Evolutionary conservation across 2,113 vertebrate genomes (phyloP), one percentile per base, ranked within the genome.

Genomic region (Sakesphorus luctuosus): DNA sequence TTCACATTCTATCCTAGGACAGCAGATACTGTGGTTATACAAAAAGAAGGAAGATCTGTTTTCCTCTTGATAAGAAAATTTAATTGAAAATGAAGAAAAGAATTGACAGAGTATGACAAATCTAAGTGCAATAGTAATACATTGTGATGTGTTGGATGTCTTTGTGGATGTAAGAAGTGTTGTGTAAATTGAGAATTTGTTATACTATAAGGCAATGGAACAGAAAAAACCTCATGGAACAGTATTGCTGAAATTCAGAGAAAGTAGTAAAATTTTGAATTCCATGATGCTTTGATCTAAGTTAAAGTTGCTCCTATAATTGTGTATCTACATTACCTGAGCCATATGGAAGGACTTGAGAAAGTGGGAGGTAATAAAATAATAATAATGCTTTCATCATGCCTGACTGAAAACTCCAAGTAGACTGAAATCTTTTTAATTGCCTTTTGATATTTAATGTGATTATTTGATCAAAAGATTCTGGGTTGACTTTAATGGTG

Each of bases 401-500:
- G 26, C 36, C 84, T 74, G 72, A 72, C 61, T 90, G 31, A 81
- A 90, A 71, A 71, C 35, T 71, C 21, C 38, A 94, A 65, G 6
- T 65, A 87, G 91, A 63, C 38, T 18, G 49, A 92, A 93, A 52
- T 72, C 1, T 84, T 90, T 93, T 96, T 92, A 92, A 89, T 94
- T 93, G 58, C 73, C 87, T 94, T 96, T 97, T 94, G 93, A 95
- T 94, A 94, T 96, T 95, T 93, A 93, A 86, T 90, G 86, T 90
- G n/a, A 90, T 83, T 93, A 94, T 81, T 94, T 94, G 86, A 97
- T 96, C 89, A 95, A 95, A 97, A 95, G 91, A 82, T 65, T 92
- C 84, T 75, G 29, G 17, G 21, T 75, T 93, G 67, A 88, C 65
- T 76, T 58, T 89, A 87, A 93, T 68, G 81, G 55, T 78, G 73